Percentiles rank a stretch among this genome's conserved stretches.
phyloP scores from a whole-genome alignment of 2,797 vertebrate species.

The Halcyon chelicuti region DNA sequence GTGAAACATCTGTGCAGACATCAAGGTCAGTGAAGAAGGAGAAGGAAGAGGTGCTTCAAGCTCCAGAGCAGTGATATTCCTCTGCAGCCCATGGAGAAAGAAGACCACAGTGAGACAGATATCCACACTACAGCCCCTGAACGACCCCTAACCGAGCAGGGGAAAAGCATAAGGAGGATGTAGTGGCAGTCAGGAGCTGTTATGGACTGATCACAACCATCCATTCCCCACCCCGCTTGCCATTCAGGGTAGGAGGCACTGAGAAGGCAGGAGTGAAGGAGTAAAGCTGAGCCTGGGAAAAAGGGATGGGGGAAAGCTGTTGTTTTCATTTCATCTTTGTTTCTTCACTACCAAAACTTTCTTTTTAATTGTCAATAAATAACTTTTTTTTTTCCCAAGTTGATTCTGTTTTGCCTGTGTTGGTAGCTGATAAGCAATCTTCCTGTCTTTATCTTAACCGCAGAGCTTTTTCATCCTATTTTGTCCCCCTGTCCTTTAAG shows the following conservation, averaged over 20 bases:
- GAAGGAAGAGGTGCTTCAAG: not conserved
- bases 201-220: not conserved
- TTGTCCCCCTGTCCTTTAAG: not conserved
- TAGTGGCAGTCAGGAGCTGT: not conserved
- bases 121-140: too few relatives aligned
- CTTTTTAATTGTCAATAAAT: not conserved
- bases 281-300: not conserved
- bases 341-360: not conserved
- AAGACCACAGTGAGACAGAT: not conserved
- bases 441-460: not conserved
- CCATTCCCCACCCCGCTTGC: not conserved
- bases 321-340: not conserved
- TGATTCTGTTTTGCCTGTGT: not conserved
- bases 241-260: rapidly evolving
- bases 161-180: not conserved
- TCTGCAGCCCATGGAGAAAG: rapidly evolving
- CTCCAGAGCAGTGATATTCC: rapidly evolving
- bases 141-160: not conserved
- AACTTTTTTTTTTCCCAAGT: not conserved
- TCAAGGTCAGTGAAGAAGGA: not conserved
- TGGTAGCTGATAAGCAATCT: not conserved
- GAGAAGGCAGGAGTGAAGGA: not conserved
- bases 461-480: not conserved
- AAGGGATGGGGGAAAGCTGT: not conserved
- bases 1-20: not conserved